Conservation (phyloP, 2,113 vertebrate genomes). For the Menura novaehollandiae region DNA sequence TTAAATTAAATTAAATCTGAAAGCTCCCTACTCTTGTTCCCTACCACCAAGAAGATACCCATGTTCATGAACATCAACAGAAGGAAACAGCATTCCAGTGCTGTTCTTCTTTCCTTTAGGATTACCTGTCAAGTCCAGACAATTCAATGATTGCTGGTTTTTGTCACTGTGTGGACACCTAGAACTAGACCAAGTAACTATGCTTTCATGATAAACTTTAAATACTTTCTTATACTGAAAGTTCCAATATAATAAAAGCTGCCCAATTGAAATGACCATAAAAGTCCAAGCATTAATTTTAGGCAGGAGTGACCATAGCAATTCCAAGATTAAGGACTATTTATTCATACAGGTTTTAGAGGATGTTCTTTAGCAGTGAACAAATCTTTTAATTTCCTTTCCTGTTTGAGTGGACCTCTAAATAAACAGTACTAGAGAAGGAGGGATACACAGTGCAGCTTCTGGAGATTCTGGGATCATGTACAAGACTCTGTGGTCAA, state of each 20-base stretch:
- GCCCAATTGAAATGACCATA: background rate
- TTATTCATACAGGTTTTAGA: background rate
- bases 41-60: background rate
- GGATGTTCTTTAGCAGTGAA: background rate
- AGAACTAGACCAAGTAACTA: background rate
- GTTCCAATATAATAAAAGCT: background rate
- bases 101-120: background rate
- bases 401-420: background rate
- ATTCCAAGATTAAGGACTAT: background rate
- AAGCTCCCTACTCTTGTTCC: background rate
- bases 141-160: background rate
- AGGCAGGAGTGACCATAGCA: background rate
- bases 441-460: background rate
- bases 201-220: background rate
- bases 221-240: background rate
- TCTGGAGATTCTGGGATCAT: background rate
- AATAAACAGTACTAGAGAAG: background rate
- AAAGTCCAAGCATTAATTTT: constrained; percentile 13
- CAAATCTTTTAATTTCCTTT: constrained; percentile 38
- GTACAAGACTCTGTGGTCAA: background rate
- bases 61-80: background rate
- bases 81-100: background rate
- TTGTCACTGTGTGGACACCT: background rate
- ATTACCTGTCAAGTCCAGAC: background rate
- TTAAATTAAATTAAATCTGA: background rate